A percentile compares a stretch with the other conserved stretches of the same genome.
Conservation (phyloP, 92 coral and sea anemone genomes). For the Zoanthus solanderi region DNA sequence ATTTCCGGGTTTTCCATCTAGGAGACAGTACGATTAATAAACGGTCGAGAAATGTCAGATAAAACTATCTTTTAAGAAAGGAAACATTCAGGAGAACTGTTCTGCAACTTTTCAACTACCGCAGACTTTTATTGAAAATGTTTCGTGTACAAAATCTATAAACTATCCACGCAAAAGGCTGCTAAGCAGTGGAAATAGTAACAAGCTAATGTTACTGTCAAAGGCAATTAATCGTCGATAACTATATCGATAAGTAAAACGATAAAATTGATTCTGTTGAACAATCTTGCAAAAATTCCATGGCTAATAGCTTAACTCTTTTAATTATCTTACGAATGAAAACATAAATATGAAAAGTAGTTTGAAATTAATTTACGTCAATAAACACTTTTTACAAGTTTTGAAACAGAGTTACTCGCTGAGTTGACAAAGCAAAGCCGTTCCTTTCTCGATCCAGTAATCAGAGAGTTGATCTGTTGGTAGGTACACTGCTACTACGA, state of each 20-base stretch:
- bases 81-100: not conserved
- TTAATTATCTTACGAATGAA: not conserved
- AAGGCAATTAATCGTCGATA: not conserved
- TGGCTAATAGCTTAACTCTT: not conserved
- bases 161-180: not conserved
- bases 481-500: conserved; percentile 94
- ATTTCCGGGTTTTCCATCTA: too few species aligned
- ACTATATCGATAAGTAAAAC: not conserved
- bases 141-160: conserved; percentile 36
- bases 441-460: conserved; percentile 99
- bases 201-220: too few species aligned
- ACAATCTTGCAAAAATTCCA: not conserved
- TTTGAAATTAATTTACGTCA: too few species aligned
- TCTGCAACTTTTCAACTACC: not conserved
- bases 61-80: too few species aligned
- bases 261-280: not conserved
- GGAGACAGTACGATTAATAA: too few species aligned
- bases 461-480: conserved; percentile 89
- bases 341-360: not conserved
- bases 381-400: not conserved
- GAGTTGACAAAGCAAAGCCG: conserved; percentile 93
- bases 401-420: conserved; percentile 67
- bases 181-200: not conserved
- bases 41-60: too few species aligned
- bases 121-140: not conserved